Conservation (phyloP, 1,140 invertebrate species). For the Cydia splendana region DNA sequence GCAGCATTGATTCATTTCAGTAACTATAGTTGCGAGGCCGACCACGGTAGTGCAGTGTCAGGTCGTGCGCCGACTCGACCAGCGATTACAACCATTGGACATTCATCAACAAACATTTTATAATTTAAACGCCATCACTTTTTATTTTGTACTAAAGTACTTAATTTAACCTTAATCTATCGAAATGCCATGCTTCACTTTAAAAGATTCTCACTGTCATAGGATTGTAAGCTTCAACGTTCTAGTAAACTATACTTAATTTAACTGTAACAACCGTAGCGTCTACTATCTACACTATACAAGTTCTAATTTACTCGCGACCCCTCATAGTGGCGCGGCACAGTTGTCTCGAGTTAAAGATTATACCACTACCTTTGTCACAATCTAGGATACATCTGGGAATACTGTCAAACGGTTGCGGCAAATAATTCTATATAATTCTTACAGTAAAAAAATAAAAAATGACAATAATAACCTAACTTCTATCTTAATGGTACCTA, state of each 20-base stretch:
- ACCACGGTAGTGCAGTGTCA: background rate
- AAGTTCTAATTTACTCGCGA: conserved; percentile 19
- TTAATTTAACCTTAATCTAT: conserved; percentile 41
- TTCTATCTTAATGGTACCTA: conserved; percentile 27
- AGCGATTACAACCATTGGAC: background rate
- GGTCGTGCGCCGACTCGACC: background rate
- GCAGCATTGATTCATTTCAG: conserved; percentile 37
- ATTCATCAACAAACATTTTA: conserved; percentile 20
- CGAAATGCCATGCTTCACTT: conserved; percentile 55
- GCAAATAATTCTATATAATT: conserved; percentile 12
- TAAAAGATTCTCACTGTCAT: conserved; percentile 53
- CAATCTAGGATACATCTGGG: conserved; percentile 18
- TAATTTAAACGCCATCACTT: background rate
- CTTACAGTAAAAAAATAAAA: conserved; percentile 30
- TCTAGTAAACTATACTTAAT: conserved; percentile 24
- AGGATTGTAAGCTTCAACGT: conserved; percentile 38
- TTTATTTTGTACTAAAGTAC: conserved; percentile 33
- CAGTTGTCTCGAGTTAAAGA: background rate
- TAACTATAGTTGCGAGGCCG: conserved; percentile 52
- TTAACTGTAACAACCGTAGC: conserved; percentile 21
- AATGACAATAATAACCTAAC: conserved; percentile 8
- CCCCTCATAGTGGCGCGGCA: conserved; percentile 2
- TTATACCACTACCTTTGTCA: conserved; percentile 6
- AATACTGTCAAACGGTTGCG: conserved; percentile 28
- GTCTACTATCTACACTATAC: conserved; percentile 27